These are phyloP conservation scores for Pimpla rufipes DNA, from an alignment of 2,888 invertebrate species.

Conservation along the genomic window DNA sequence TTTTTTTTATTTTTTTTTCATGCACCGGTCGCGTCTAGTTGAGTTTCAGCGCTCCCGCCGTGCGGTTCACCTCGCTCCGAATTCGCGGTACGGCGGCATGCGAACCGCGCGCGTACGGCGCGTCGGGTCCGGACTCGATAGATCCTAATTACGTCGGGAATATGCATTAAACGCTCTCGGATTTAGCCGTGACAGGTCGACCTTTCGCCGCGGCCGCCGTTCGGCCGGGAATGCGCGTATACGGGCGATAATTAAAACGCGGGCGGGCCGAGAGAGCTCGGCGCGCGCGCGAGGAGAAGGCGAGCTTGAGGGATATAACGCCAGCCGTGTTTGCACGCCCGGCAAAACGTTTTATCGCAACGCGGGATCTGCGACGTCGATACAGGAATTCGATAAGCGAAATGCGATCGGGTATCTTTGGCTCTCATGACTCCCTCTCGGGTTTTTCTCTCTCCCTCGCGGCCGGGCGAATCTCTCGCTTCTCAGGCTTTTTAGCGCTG, in stretches of 20 bases:
- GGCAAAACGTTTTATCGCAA: conserved; percentile 45
- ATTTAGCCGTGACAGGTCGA: conserved; percentile 68
- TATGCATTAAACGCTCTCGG: conserved; percentile 61
- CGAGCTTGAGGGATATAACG: conserved; percentile 28
- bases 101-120: conserved; percentile 46
- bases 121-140: conserved; percentile 32
- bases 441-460: conserved; percentile 28
- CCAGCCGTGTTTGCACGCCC: conserved; percentile 14
- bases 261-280: neutral
- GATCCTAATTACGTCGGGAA: conserved; percentile 66
- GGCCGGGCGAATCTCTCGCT: conserved; percentile 29
- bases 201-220: conserved; percentile 63
- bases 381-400: conserved; percentile 51
- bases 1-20: conserved; percentile 20
- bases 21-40: conserved; percentile 3
- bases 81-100: conserved; percentile 50
- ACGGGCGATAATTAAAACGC: conserved; percentile 48
- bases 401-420: conserved; percentile 32
- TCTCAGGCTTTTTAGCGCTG: conserved; percentile 23
- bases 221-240: conserved; percentile 49
- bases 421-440: conserved; percentile 18
- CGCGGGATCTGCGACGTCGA: conserved; percentile 42
- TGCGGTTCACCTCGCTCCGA: conserved; percentile 65
- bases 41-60: conserved; percentile 16
- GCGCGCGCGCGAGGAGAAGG: neutral